Conservation (phyloP, 2,888 invertebrate genomes). For the Plebejus melissa region DNA sequence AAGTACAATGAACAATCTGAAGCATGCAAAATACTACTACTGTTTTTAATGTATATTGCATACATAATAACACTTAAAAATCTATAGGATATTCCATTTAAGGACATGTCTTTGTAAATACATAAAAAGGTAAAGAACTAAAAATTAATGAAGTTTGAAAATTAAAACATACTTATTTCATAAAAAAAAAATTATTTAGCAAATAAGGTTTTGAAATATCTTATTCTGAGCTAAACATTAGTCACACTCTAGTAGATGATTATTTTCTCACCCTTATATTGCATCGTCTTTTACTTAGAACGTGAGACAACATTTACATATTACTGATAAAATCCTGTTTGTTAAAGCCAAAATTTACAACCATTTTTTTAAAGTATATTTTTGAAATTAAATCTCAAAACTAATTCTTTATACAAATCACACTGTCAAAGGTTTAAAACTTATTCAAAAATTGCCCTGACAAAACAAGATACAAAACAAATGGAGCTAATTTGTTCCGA, state of each 20-base stretch:
- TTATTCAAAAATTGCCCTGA: slow-evolving; percentile 71
- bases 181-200: slow-evolving; percentile 15
- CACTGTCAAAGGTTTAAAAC: slow-evolving; percentile 72
- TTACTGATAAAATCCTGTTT: neutral
- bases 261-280: neutral
- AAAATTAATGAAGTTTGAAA: slow-evolving; percentile 15
- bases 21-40: neutral
- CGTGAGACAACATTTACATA: neutral
- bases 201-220: slow-evolving; percentile 12
- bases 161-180: slow-evolving; percentile 22
- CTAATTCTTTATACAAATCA: slow-evolving; percentile 67
- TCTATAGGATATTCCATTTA: slow-evolving; percentile 26
- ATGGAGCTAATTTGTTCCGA: slow-evolving; percentile 64
- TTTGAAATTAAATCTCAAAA: slow-evolving; percentile 55
- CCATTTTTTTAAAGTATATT: neutral
- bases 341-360: slow-evolving; percentile 22
- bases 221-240: neutral
- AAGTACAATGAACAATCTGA: no score
- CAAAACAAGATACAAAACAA: slow-evolving; percentile 69
- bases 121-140: slow-evolving; percentile 25
- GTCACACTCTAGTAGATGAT: neutral
- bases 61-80: slow-evolving; percentile 25
- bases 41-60: slow-evolving; percentile 1
- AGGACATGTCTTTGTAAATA: slow-evolving; percentile 24
- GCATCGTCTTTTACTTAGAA: neutral